Conservation (phyloP, 1,140 invertebrate genomes). For the Planococcus citri region DNA sequence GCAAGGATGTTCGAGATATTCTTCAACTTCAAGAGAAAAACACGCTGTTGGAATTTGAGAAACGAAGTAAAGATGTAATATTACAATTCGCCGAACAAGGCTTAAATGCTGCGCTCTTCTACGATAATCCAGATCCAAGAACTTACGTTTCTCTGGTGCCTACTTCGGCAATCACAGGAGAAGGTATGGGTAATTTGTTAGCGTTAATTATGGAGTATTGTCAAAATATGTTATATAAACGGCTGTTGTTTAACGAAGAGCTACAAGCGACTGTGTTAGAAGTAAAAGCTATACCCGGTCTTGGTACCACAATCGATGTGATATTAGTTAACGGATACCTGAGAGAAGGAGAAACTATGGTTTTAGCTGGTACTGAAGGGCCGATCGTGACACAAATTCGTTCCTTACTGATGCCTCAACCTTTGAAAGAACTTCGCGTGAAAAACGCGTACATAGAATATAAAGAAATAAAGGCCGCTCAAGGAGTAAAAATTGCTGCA, state of each 20-base stretch:
- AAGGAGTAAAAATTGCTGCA: conserved; percentile 95
- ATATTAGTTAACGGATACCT: conserved; percentile 94
- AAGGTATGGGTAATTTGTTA: conserved; percentile 97
- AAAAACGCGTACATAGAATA: conserved; percentile 91
- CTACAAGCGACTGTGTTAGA: conserved; percentile 45
- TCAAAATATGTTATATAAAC: conserved; percentile 79
- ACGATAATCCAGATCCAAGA: conserved; percentile 86
- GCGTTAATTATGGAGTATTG: conserved; percentile 84
- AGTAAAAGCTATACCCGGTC: conserved; percentile 91
- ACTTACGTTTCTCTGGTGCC: conserved; percentile 92
- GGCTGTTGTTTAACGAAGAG: conserved; percentile 85
- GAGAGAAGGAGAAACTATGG: conserved; percentile 82
- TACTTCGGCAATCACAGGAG: conserved; percentile 90
- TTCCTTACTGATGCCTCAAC: conserved; percentile 93
- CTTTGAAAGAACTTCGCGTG: conserved; percentile 77
- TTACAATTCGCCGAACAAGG: conserved; percentile 92
- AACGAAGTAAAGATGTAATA: conserved; percentile 75
- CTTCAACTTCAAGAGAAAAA: conserved; percentile 73
- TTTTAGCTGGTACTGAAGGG: conserved; percentile 94
- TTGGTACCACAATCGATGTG: conserved; percentile 97
- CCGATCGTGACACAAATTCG: conserved; percentile 96
- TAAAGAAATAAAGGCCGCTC: conserved; percentile 88
- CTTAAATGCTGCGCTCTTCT: conserved; percentile 88
- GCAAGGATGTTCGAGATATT: conserved; percentile 87
- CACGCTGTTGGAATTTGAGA: conserved; percentile 88